phyloP scores from a whole-genome alignment of 2,797 vertebrate species.

The Lacerta viridis region DNA sequence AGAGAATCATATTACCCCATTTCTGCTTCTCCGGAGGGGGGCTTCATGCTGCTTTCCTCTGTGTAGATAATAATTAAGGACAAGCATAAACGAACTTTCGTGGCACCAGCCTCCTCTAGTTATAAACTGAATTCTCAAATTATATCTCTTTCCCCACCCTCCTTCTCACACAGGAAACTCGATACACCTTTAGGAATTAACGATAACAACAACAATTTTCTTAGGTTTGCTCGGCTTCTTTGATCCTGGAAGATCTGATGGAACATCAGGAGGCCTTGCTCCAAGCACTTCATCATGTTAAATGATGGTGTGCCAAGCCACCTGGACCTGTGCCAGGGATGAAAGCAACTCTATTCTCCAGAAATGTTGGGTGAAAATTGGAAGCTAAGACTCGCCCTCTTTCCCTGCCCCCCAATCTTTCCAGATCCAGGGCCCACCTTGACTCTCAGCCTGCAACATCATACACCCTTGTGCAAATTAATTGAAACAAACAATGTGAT shows the following conservation, averaged over 20 bases:
- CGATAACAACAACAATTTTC: slow-evolving; percentile 47
- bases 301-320: slow-evolving; percentile 13
- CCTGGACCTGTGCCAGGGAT: background rate
- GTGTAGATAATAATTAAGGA: slow-evolving; percentile 62
- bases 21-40: slow-evolving; percentile 55
- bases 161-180: slow-evolving; percentile 31
- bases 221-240: slow-evolving; percentile 51
- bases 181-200: background rate
- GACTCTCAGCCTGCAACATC: too few relatives aligned
- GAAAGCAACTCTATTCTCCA: background rate
- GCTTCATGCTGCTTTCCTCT: slow-evolving; percentile 44
- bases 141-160: slow-evolving; percentile 30
- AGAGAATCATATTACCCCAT: slow-evolving; percentile 52
- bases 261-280: slow-evolving; percentile 41
- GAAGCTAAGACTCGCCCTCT: background rate
- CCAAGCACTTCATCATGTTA: slow-evolving; percentile 38
- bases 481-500: too few relatives aligned
- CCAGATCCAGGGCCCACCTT: background rate
- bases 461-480: too few relatives aligned
- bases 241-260: slow-evolving; percentile 54
- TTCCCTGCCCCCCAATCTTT: background rate
- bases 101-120: slow-evolving; percentile 49
- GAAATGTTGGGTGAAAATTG: background rate
- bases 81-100: slow-evolving; percentile 51
- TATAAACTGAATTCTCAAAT: slow-evolving; percentile 59